A percentile compares a stretch with the other conserved stretches of the same genome.
phyloP scores from a whole-genome alignment of 2,888 invertebrate genomes.

The Drosophila falleni region DNA sequence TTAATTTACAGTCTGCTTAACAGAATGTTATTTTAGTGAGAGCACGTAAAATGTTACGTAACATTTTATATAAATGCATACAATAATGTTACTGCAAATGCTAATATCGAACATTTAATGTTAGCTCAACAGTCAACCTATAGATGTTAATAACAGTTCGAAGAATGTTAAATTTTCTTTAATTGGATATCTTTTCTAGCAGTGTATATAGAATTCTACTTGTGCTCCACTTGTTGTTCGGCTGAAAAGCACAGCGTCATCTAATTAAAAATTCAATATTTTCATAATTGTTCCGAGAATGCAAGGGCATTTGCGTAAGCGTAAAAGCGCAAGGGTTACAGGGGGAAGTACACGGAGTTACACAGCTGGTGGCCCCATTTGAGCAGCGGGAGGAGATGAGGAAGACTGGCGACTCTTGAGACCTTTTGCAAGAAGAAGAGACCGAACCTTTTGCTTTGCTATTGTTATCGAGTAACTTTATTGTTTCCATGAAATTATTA shows the following conservation, averaged over 20 bases:
- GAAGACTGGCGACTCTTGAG: background rate
- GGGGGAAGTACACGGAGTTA: background rate
- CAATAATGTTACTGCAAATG: too few relatives aligned
- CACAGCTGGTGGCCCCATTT: conserved; percentile 19
- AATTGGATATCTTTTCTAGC: background rate
- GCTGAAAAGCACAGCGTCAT: conserved; percentile 66
- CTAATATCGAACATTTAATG: background rate
- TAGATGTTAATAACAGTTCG: too few relatives aligned
- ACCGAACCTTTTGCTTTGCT: conserved; percentile 59
- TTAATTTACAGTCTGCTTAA: background rate
- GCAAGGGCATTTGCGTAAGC: conserved; percentile 54
- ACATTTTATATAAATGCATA: too few relatives aligned
- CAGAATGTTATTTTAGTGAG: background rate
- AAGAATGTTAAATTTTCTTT: background rate
- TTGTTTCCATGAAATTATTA: conserved; percentile 73
- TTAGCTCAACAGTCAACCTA: background rate
- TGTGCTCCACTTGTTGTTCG: conserved; percentile 12
- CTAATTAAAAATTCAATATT: conserved; percentile 78
- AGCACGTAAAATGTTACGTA: background rate
- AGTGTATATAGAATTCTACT: conserved; percentile 24
- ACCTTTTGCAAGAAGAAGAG: conserved; percentile 2
- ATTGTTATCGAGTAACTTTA: conserved; percentile 72
- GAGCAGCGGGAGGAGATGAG: background rate
- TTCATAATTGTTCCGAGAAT: conserved; percentile 65
- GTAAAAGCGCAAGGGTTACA: conserved; percentile 14